Evolutionary conservation across 2,113 vertebrate genomes (phyloP).

Genomic region (Hemichromis elongatus): DNA sequence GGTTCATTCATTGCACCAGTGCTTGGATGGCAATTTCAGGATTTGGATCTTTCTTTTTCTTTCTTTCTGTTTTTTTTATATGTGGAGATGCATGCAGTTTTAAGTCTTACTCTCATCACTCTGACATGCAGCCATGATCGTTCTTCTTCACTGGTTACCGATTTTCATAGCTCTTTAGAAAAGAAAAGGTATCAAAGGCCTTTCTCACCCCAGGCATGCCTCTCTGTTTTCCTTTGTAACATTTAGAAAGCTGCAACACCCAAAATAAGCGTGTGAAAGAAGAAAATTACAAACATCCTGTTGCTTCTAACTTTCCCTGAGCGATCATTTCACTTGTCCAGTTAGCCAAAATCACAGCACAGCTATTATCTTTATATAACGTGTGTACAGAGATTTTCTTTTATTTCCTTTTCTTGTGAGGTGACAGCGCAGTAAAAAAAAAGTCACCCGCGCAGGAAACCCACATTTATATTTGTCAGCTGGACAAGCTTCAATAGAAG

Average conservation of each 20-base stretch:
- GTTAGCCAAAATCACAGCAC: not conserved
- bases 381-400: not conserved
- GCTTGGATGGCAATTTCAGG: not conserved
- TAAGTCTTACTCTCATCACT: not conserved
- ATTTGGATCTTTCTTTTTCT: not conserved
- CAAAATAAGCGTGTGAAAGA: not conserved
- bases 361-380: not conserved
- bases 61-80: not conserved
- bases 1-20: not conserved
- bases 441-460: not conserved
- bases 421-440: not conserved
- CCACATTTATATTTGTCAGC: not conserved
- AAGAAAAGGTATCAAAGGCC: not conserved
- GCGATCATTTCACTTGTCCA: not conserved
- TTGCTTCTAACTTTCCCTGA: not conserved
- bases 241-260: not conserved
- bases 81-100: not conserved
- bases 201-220: not conserved
- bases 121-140: fast-evolving
- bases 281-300: not conserved
- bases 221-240: not conserved
- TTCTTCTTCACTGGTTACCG: not conserved
- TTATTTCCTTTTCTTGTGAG: not conserved
- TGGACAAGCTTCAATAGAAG: not conserved
- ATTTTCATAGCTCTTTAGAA: not conserved